A percentile compares a stretch with the other conserved stretches of the same genome.
Evolutionary conservation across 2,113 vertebrate species (phyloP).

Genomic region (Oxyura jamaicensis): DNA sequence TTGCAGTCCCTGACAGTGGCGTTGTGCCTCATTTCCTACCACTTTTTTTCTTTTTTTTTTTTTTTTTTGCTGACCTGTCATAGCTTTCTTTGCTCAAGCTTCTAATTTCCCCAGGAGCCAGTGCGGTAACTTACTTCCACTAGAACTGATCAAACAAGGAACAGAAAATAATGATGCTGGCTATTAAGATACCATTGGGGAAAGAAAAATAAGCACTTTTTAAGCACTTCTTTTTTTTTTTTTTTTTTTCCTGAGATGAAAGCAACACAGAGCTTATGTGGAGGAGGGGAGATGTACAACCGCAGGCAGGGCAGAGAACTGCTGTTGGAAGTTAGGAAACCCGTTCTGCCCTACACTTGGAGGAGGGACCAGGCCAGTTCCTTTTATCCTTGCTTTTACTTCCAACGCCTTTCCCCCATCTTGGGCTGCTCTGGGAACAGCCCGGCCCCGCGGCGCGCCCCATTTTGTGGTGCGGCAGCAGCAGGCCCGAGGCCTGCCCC

Average conservation of each 20-base stretch:
- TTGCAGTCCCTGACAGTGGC: fast-evolving
- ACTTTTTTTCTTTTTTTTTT: no score
- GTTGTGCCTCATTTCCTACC: fast-evolving
- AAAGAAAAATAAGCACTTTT: not conserved
- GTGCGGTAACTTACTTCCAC: fast-evolving
- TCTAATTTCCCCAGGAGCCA: fast-evolving
- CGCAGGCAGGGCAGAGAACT: not conserved
- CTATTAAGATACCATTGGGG: fast-evolving
- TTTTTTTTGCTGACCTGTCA: no score
- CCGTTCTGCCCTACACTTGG: no score
- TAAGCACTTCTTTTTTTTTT: no score
- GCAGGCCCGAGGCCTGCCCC: no score
- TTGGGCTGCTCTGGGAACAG: no score
- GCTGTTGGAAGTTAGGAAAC: no score
- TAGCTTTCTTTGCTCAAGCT: fast-evolving
- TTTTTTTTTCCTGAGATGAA: not conserved
- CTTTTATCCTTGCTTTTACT: not conserved
- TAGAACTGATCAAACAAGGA: not conserved
- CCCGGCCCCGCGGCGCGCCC: no score
- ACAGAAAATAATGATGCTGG: fast-evolving
- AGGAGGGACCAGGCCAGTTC: no score
- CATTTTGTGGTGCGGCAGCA: no score
- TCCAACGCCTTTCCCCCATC: no score
- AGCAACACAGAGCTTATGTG: fast-evolving
- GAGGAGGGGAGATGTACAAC: fast-evolving